Evolutionary conservation across 1,140 invertebrate genomes (phyloP), one percentile per base, ranked within the genome.

Genomic region (Penaeus chinensis): DNA sequence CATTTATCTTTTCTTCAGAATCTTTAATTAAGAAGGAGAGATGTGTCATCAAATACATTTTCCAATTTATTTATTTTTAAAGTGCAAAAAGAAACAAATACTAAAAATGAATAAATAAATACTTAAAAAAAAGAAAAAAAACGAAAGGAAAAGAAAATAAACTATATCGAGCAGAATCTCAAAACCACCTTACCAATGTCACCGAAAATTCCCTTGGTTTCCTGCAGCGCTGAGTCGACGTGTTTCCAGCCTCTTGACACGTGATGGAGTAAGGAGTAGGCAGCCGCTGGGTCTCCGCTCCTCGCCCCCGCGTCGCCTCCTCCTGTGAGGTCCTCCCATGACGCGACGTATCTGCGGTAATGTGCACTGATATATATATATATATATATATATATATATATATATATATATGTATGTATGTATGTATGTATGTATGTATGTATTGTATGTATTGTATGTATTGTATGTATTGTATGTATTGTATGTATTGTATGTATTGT

Each of bases 171-270:
- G 62, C 22, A n/a, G 18, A 61, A 24, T 62, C 18, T 61, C 24
- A 8, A 11, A 66, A 65, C 32, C 37, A 19, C 74, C 84, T 74
- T 54, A 86, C 84, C 65, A 22, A 86, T 80, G 19, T 71, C 27
- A n/a, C 80, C 27, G 27, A 82, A 62, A 27, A 76, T 13, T 11
- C 8, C 37, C 80, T 42, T 60, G 2, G n/a, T 10, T n/a, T 63
- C 20, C 22, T 62, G 20, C 27, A 87, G 20, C 16, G 54, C 79
- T 3, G 63, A 42, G 69, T 87, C 79, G 1, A 87, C 85, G 54
- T 71, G 66, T 32, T 61, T 62, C 85, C 85, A 87, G 3, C 85
- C 85, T 20, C 22, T 65, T 2, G 78, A 79, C 16, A 82, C 69
- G 60, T 87, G 85, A 8, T 80, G 47, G 0, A 87, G 32, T n/a